Evolutionary conservation across 2,113 vertebrate genomes (phyloP).

Genomic region (Lichenostomus cassidix): DNA sequence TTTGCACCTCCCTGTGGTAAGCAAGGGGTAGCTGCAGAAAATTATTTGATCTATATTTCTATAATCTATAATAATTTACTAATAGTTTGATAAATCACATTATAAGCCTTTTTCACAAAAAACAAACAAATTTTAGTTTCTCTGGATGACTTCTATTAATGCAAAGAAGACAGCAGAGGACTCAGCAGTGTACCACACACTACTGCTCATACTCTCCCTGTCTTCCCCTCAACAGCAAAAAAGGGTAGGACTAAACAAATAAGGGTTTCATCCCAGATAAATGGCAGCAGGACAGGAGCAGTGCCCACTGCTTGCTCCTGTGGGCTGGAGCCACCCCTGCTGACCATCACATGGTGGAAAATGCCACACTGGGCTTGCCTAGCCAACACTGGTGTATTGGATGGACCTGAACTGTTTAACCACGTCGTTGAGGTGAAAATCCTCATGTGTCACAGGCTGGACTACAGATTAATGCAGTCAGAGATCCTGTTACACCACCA

Average conservation of each 20-base stretch:
- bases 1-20: neutral
- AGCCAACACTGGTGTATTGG: fast-evolving
- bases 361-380: neutral
- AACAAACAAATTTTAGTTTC: neutral
- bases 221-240: neutral
- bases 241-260: neutral
- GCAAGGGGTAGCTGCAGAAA: neutral
- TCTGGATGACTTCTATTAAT: neutral
- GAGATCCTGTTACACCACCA: neutral
- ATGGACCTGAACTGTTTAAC: neutral
- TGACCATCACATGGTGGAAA: neutral
- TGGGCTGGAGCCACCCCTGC: neutral
- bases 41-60: neutral
- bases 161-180: neutral
- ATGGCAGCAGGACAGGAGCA: neutral
- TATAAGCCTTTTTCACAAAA: neutral
- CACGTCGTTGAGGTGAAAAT: neutral
- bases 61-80: neutral
- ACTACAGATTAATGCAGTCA: neutral
- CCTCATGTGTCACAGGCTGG: neutral
- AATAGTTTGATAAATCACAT: neutral
- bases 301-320: neutral
- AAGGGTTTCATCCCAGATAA: neutral
- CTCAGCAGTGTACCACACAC: neutral
- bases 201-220: neutral